A percentile compares a stretch with the other conserved stretches of the same genome.
Evolutionary conservation across 2,888 invertebrate species (phyloP).

Genomic region (Tuta absoluta): DNA sequence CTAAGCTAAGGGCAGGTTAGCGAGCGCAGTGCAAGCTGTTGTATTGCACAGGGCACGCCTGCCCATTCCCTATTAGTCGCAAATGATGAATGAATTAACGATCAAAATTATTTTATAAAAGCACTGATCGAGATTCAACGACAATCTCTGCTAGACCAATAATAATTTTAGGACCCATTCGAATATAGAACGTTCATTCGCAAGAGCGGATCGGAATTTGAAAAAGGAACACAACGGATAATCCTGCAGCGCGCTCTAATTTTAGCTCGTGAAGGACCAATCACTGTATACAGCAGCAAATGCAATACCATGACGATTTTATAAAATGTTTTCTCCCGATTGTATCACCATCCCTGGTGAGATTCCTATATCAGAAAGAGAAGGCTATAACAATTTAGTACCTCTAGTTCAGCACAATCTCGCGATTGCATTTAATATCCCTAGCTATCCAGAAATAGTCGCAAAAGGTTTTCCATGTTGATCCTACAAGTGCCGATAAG

Average conservation of each 20-base stretch:
- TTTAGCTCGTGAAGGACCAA: conserved; percentile 45
- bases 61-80: too few relatives aligned
- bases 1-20: background rate
- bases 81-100: too few relatives aligned
- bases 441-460: conserved; percentile 32
- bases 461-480: conserved; percentile 38
- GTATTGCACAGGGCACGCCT: too few relatives aligned
- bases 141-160: too few relatives aligned
- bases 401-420: background rate
- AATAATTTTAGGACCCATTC: too few relatives aligned
- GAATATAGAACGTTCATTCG: conserved; percentile 31
- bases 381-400: background rate
- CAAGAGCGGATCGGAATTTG: conserved; percentile 30
- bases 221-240: conserved; percentile 49
- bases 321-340: background rate
- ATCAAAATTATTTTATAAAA: too few relatives aligned
- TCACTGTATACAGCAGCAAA: conserved; percentile 12
- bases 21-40: too few relatives aligned
- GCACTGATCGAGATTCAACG: too few relatives aligned
- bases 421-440: background rate
- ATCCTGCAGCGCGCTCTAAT: conserved; percentile 49
- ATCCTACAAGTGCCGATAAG: conserved; percentile 20
- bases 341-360: background rate
- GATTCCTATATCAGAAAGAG: background rate
- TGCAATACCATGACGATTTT: conserved; percentile 1